Evolutionary conservation across 1,140 invertebrate genomes (phyloP).

Genomic region (Ceratitis capitata): DNA sequence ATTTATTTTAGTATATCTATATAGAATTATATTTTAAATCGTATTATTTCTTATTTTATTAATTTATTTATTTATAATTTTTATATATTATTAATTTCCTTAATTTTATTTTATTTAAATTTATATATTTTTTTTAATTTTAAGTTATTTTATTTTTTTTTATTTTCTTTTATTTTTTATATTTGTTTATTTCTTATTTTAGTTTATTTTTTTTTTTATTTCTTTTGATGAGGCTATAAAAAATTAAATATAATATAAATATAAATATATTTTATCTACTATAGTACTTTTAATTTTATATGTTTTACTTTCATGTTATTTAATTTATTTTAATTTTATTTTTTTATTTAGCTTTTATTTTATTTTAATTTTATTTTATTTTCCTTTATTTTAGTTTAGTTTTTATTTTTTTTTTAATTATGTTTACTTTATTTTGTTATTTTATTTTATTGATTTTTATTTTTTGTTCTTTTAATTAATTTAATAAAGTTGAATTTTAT

Average conservation of each 20-base stretch:
- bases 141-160: not conserved
- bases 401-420: not conserved
- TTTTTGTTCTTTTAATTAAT: no score
- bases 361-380: not conserved
- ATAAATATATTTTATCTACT: no score
- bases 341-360: not conserved
- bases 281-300: no score
- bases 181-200: not conserved
- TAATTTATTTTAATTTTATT: not conserved
- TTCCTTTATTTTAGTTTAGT: not conserved
- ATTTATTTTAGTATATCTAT: no score
- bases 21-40: no score
- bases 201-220: not conserved
- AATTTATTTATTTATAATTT: not conserved
- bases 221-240: no score
- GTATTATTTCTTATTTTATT: not conserved
- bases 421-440: not conserved
- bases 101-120: not conserved
- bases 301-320: not conserved
- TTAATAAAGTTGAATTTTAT: no score
- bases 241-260: no score
- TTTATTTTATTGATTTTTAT: not conserved
- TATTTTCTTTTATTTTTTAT: not conserved
- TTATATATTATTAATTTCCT: not conserved
- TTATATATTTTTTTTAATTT: conserved; percentile 5